These are phyloP conservation scores for Ditylenchus dipsaci DNA, from an alignment of 1,140 invertebrate genomes.

Conservation along the genomic window DNA sequence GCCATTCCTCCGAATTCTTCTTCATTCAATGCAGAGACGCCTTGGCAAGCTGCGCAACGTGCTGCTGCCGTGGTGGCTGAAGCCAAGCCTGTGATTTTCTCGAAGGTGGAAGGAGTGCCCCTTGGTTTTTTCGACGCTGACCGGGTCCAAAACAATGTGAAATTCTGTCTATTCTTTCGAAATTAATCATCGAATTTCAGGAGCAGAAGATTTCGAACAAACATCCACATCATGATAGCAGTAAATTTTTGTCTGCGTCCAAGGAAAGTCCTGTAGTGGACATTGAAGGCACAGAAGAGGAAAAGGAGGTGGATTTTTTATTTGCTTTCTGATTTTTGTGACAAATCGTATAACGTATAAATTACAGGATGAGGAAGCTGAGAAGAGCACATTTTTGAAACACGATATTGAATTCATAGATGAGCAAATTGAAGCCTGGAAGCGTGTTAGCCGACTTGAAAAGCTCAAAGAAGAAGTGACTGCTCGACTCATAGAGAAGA, in stretches of 20 bases:
- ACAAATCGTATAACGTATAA: too few relatives aligned
- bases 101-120: background rate
- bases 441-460: conserved; percentile 24
- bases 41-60: background rate
- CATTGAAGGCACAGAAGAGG: too few relatives aligned
- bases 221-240: too few relatives aligned
- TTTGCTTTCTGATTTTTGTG: too few relatives aligned
- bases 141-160: background rate
- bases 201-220: too few relatives aligned
- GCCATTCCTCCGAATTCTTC: background rate
- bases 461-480: conserved; percentile 20
- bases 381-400: background rate
- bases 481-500: background rate
- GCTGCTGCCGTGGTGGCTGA: background rate
- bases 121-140: background rate
- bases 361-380: too few relatives aligned
- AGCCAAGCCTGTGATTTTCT: background rate
- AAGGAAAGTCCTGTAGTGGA: too few relatives aligned
- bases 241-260: too few relatives aligned
- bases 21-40: background rate
- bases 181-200: too few relatives aligned
- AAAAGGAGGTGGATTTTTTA: too few relatives aligned
- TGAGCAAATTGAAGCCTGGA: conserved; percentile 30
- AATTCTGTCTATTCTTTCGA: background rate
- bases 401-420: conserved; percentile 25